These are phyloP conservation scores for Patella depressa DNA, from an alignment of 2,888 invertebrate genomes.

Conservation along the genomic window DNA sequence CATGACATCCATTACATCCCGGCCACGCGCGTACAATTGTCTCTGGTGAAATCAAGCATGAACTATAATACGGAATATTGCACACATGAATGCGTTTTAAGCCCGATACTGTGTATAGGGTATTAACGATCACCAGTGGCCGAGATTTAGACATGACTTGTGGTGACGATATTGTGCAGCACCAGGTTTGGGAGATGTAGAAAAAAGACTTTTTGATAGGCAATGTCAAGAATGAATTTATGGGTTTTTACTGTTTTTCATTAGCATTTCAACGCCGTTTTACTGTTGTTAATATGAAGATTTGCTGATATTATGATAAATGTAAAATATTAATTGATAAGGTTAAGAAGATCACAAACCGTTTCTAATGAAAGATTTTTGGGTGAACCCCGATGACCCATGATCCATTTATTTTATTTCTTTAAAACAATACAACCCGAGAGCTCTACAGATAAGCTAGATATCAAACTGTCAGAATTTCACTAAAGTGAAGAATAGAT, in stretches of 20 bases:
- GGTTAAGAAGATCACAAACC: not conserved
- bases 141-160: not conserved
- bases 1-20: slow-evolving; percentile 9
- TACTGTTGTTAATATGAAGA: not conserved
- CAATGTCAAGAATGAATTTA: slow-evolving; percentile 7
- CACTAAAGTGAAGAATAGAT: too few species aligned
- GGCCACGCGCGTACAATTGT: not conserved
- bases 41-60: not conserved
- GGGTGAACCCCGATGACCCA: not conserved
- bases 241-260: slow-evolving; percentile 8
- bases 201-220: slow-evolving; percentile 5
- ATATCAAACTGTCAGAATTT: too few species aligned
- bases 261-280: slow-evolving; percentile 2
- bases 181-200: not conserved
- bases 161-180: not conserved
- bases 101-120: not conserved
- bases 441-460: too few species aligned
- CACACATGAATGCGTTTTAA: not conserved
- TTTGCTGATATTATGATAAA: slow-evolving; percentile 10
- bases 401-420: not conserved
- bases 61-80: slow-evolving; percentile 2
- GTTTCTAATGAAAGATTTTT: slow-evolving; percentile 7
- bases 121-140: slow-evolving; percentile 7
- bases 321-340: slow-evolving; percentile 9
- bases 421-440: not conserved